These are phyloP conservation scores for Spea hammondii DNA, from an alignment of 2,797 vertebrate genomes.

Conservation along the genomic window DNA sequence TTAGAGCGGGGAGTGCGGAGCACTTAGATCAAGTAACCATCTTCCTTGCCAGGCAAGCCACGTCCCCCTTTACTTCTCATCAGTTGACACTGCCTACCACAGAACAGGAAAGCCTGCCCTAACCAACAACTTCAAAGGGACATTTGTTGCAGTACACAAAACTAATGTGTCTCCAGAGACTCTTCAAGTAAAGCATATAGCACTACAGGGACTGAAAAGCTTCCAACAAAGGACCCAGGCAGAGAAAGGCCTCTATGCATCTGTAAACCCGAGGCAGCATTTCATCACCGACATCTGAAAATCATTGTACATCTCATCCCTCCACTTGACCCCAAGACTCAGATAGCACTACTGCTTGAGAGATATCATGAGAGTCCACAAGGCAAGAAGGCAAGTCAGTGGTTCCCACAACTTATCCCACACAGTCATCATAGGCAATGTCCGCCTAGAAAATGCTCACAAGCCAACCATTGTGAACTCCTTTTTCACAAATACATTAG, in stretches of 20 bases:
- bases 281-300: not conserved
- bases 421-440: not conserved
- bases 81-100: conserved; percentile 4
- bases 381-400: not conserved
- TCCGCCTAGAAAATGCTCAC: not conserved
- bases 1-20: no score
- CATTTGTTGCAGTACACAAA: conserved; percentile 44
- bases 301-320: not conserved
- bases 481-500: no score
- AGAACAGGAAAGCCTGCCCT: not conserved
- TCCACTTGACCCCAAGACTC: not conserved
- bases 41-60: no score
- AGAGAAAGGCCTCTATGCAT: not conserved
- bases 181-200: no score
- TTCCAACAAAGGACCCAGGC: no score
- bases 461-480: no score
- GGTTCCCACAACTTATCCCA: not conserved
- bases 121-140: conserved; percentile 42
- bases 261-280: not conserved
- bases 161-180: conserved; percentile 4
- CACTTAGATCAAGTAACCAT: no score
- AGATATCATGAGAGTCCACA: not conserved
- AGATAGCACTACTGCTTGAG: not conserved
- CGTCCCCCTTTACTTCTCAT: no score
- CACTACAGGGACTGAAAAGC: no score